A percentile compares a stretch with the other conserved stretches of the same genome.
Evolutionary conservation across 2,113 vertebrate species (phyloP).

Genomic region (Lepus americanus): DNA sequence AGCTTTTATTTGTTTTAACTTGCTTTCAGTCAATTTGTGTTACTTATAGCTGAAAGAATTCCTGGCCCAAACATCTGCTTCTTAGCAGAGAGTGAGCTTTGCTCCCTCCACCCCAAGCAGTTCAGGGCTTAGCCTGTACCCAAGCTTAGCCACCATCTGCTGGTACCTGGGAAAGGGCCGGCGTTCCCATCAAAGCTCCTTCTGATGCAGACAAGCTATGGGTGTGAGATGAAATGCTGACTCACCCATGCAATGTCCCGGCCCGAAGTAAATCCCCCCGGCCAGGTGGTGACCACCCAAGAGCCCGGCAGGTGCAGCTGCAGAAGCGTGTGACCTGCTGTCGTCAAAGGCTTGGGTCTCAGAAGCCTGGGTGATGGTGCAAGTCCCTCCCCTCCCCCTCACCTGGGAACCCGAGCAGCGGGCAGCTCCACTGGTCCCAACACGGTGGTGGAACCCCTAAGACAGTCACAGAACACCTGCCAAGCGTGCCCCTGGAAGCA

Average conservation of each 20-base stretch:
- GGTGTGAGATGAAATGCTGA: neutral
- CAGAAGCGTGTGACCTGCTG: neutral
- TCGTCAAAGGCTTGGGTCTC: neutral
- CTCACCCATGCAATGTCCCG: conserved; percentile 18
- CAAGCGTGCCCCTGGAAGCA: neutral
- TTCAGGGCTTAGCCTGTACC: neutral
- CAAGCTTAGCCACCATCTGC: neutral
- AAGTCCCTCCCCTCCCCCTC: neutral
- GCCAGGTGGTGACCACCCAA: conserved; percentile 18
- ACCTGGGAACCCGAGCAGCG: neutral
- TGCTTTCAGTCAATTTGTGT: neutral
- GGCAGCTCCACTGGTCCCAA: neutral
- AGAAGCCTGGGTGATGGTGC: neutral
- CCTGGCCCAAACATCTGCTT: neutral
- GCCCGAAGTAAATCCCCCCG: conserved; percentile 23
- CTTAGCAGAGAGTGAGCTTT: neutral
- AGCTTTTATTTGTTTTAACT: neutral
- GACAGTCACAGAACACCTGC: neutral
- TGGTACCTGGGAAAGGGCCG: neutral
- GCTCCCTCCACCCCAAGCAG: neutral
- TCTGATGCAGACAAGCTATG: conserved; percentile 8
- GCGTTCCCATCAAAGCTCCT: neutral
- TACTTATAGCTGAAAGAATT: conserved; percentile 14
- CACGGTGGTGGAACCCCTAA: neutral
- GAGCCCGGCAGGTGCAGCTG: neutral